Conservation (phyloP, 2,888 invertebrate species). For the Patella caerulea region DNA sequence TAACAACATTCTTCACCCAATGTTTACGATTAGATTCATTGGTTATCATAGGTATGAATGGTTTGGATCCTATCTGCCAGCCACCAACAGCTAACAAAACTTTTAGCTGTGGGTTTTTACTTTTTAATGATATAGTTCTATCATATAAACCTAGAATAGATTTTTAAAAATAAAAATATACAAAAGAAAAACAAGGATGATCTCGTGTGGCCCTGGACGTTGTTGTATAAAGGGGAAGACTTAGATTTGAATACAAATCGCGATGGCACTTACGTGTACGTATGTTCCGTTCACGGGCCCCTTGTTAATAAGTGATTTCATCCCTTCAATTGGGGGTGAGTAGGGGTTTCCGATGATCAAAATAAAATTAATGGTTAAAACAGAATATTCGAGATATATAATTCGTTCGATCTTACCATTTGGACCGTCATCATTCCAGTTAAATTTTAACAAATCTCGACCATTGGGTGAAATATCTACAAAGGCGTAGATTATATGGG, state of each 20-base stretch:
- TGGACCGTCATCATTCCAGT: conserved; percentile 37
- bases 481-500: conserved; percentile 96
- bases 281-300: too few relatives aligned
- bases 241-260: too few relatives aligned
- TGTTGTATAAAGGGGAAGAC: too few relatives aligned
- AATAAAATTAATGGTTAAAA: too few relatives aligned
- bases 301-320: too few relatives aligned
- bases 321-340: too few relatives aligned
- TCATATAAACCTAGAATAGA: conserved; percentile 76
- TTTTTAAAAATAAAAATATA: background rate
- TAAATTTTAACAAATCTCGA: conserved; percentile 33
- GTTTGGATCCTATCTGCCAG: conserved; percentile 65
- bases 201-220: too few relatives aligned
- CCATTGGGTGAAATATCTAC: conserved; percentile 90
- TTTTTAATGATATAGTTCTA: conserved; percentile 77
- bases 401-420: conserved; percentile 24
- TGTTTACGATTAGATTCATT: conserved; percentile 44
- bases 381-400: too few relatives aligned
- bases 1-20: conserved; percentile 47
- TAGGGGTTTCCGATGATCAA: too few relatives aligned
- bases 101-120: conserved; percentile 49
- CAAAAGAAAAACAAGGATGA: too few relatives aligned
- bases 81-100: conserved; percentile 62
- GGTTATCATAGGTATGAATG: conserved; percentile 49
- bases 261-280: too few relatives aligned